Percentiles rank a stretch among this genome's conserved stretches.
Evolutionary conservation across 2,888 invertebrate genomes (phyloP).

Genomic region (Clostera curtula): DNA sequence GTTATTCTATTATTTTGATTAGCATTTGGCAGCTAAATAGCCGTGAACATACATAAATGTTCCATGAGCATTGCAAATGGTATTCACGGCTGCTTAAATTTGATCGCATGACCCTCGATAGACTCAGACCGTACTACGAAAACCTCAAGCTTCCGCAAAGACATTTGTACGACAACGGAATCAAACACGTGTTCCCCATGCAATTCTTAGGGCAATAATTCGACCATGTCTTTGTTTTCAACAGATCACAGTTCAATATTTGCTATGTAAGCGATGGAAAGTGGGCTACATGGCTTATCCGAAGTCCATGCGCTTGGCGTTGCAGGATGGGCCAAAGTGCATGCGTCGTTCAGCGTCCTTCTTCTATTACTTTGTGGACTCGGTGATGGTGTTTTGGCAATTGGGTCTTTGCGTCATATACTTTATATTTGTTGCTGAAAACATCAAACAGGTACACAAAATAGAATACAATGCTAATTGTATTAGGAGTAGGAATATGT

Average conservation of each 20-base stretch:
- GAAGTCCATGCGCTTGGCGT: conserved; percentile 80
- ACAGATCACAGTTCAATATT: conserved; percentile 75
- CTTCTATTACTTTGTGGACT: conserved; percentile 73
- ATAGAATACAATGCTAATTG: too few relatives aligned
- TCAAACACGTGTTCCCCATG: too few relatives aligned
- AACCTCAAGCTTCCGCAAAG: too few relatives aligned
- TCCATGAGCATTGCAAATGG: too few relatives aligned
- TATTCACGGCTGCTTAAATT: too few relatives aligned
- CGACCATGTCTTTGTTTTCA: neutral
- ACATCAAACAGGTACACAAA: conserved; percentile 77
- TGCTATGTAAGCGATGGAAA: conserved; percentile 60
- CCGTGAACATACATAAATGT: too few relatives aligned
- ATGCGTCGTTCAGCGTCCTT: conserved; percentile 59
- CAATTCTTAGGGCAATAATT: neutral
- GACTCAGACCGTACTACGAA: too few relatives aligned
- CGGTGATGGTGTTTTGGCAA: conserved; percentile 83
- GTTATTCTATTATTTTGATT: too few relatives aligned
- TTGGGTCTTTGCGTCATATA: conserved; percentile 93
- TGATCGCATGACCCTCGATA: too few relatives aligned
- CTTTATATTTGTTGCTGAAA: conserved; percentile 84
- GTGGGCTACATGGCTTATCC: conserved; percentile 83
- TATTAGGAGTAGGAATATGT: too few relatives aligned
- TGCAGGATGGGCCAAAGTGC: conserved; percentile 78
- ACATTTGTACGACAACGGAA: too few relatives aligned
- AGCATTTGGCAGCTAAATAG: too few relatives aligned